Evolutionary conservation across 2,888 invertebrate genomes (phyloP), one percentile per base, ranked within the genome.

Genomic region (Lottia gigantea): DNA sequence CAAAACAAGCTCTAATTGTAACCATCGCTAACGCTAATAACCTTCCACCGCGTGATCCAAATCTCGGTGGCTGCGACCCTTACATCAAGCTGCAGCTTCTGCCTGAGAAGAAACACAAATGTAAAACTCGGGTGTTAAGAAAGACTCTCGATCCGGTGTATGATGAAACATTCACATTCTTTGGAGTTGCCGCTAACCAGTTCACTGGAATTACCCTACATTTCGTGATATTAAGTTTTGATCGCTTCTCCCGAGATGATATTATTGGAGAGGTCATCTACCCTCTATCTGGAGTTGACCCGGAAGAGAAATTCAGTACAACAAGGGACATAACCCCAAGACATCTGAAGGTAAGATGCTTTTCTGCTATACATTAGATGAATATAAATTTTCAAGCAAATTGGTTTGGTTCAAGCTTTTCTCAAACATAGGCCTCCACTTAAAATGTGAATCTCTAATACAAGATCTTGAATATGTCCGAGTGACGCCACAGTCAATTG

Each of bases 91-190:
- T 99, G 71, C 98, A 98, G 88, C 91, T 99, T 55, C 90, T 99
- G 78, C 99, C 99, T 0, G 98, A 98, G 85, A 98, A 98, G 89
- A 96, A 96, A 87, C 97, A 98, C 88, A 96, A 97, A 89, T 97
- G 97, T 70, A 98, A 97, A 90, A 97, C 97, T 74, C 92, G 98
- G 71, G 98, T 99, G 12, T 92, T 98, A 55, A 93, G 98, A 78
- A 97, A 98, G 88, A 98, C 98, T 64, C 92, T 95, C 68, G 95
- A 96, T 90, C 99, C 99, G 0, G 94, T 96, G 1, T 99, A 98
- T 89, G 98, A 99, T 85, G 99, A 99, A 90, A 98, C 98, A 89
- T 99, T 99, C 89, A 98, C 98, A 0, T 98, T 99, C 91, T 99
- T 97, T 88, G 98, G 98, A 70, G 81, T 88, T 67, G 81, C 81